A percentile compares a stretch with the other conserved stretches of the same genome.
These are phyloP conservation scores for Ciconia nigra DNA, from an alignment of 2,797 vertebrate genomes.

Conservation along the genomic window DNA sequence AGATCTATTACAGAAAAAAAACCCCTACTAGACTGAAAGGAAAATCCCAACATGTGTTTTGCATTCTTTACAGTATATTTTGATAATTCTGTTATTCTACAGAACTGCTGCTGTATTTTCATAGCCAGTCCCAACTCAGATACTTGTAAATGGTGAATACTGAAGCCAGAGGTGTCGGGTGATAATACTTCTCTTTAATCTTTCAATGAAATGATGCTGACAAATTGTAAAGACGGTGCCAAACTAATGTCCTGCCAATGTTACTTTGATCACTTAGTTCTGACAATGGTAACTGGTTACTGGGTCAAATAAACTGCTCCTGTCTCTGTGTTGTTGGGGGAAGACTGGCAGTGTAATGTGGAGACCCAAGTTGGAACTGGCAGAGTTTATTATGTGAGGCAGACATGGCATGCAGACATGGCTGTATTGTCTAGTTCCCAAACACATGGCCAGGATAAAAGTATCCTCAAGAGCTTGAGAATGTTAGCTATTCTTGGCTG, in stretches of 20 bases:
- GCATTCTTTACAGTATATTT: not conserved
- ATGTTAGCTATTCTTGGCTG: not conserved
- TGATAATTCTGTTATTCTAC: not conserved
- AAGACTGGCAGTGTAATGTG: not conserved
- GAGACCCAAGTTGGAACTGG: not conserved
- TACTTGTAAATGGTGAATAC: not conserved
- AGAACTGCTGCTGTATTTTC: not conserved
- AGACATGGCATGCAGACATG: not conserved
- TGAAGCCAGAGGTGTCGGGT: not conserved
- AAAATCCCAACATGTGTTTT: not conserved
- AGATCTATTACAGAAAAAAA: not conserved
- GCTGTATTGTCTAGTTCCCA: not conserved
- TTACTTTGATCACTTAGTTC: not conserved
- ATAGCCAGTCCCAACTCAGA: not conserved
- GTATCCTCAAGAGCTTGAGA: not conserved
- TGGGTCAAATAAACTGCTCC: accelerated
- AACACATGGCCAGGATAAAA: not conserved
- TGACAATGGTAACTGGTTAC: accelerated
- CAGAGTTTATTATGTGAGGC: not conserved
- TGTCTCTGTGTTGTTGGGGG: accelerated
- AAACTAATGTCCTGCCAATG: not conserved
- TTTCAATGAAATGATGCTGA: not conserved
- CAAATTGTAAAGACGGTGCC: not conserved
- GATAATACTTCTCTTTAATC: not conserved
- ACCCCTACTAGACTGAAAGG: not conserved